Percentiles rank a stretch among this genome's conserved stretches.
Conservation (phyloP, 2,797 vertebrate species). For the Poecilia velifera region DNA sequence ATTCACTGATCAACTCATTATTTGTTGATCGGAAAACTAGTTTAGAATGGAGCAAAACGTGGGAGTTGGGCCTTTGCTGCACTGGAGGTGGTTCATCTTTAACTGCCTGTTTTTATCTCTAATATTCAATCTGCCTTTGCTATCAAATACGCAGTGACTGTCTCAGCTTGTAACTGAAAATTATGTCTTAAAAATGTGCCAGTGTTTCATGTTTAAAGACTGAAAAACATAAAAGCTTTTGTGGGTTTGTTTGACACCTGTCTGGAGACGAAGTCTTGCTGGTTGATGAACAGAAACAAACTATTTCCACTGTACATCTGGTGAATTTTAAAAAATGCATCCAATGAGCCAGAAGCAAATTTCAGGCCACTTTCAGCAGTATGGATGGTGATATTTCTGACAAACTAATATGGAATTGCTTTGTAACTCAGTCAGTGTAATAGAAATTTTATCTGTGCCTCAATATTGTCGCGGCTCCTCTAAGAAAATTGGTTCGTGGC, state of each 20-base stretch:
- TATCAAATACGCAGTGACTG: neutral
- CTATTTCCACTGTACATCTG: neutral
- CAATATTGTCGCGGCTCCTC: constrained; percentile 28
- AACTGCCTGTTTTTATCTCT: neutral
- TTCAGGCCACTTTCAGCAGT: constrained; percentile 4
- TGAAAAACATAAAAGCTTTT: neutral
- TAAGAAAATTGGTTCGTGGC: constrained; percentile 57
- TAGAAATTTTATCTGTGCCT: constrained; percentile 50
- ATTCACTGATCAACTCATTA: neutral
- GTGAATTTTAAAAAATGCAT: constrained; percentile 4
- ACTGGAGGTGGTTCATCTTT: neutral
- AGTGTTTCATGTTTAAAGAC: neutral
- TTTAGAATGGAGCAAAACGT: neutral
- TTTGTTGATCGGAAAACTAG: neutral
- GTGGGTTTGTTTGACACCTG: neutral
- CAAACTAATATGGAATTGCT: constrained; percentile 21
- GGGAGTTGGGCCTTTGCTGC: neutral
- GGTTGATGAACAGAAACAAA: neutral
- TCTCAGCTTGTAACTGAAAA: neutral
- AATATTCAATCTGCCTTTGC: neutral
- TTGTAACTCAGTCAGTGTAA: constrained; percentile 48
- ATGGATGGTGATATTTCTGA: constrained; percentile 22
- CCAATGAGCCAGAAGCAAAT: constrained; percentile 12
- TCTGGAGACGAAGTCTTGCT: neutral
- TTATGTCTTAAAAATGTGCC: neutral